Percentiles rank a stretch among this genome's conserved stretches.
phyloP scores from a whole-genome alignment of 2,797 vertebrate genomes.

The Furcifer pardalis region DNA sequence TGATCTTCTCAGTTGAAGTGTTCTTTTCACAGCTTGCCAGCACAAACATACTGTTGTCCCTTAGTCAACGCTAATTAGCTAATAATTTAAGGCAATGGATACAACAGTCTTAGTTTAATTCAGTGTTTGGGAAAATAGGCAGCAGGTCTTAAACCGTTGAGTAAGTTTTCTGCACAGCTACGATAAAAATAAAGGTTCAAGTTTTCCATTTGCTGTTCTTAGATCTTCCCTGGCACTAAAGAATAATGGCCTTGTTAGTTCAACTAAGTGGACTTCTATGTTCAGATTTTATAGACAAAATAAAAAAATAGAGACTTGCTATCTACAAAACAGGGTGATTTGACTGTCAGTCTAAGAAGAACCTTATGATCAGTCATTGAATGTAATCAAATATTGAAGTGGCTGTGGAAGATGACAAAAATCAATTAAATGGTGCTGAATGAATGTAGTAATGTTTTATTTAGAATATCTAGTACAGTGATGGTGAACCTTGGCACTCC shows the following conservation, averaged over 20 bases:
- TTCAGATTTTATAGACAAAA: conserved; percentile 36
- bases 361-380: conserved; percentile 35
- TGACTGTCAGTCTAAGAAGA: not conserved
- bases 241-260: conserved; percentile 15
- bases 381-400: conserved; percentile 40
- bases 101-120: conserved; percentile 53
- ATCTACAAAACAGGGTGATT: not conserved
- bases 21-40: conserved; percentile 74
- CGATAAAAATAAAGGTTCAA: not conserved
- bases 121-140: conserved; percentile 42
- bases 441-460: too few species aligned
- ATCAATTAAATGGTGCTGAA: rapidly evolving
- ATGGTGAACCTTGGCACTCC: too few species aligned
- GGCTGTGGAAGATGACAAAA: not conserved
- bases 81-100: conserved; percentile 73
- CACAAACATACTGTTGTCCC: conserved; percentile 66
- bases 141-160: conserved; percentile 22
- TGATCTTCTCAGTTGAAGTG: conserved; percentile 69
- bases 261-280: conserved; percentile 13
- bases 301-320: not conserved
- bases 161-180: conserved; percentile 7
- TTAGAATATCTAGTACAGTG: too few species aligned
- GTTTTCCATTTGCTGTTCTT: conserved; percentile 43
- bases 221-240: conserved; percentile 43
- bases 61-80: conserved; percentile 71